Base-by-base conservation (phyloP, 2,113 vertebrate genomes). In the Kryptolebias marmoratus region DNA sequence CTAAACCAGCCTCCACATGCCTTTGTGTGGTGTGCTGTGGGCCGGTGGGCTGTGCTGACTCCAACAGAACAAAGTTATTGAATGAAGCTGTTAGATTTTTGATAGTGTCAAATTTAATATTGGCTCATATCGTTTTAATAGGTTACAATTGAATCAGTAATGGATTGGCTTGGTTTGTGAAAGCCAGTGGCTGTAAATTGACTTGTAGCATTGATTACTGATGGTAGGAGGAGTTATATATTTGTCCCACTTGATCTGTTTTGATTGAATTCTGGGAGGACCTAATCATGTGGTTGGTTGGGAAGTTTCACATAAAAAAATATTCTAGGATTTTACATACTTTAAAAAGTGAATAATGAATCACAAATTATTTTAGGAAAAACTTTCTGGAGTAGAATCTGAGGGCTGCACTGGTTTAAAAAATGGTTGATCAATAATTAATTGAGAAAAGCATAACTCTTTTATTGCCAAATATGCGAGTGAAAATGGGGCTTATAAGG, bases 131-230 rank as follows among this genome's bases (percentile, higher is more conserved):
- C 1, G 16, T 78, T 74, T 79, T 81, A 81, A 86, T 71, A 59
- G 68, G 53, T 58, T 71, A 48, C 80, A 86, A 88, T 87, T 85
- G 68, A 79, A 87, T 92, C 75, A 81, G 77, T 65, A 54, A 81
- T 82, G 60, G 72, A 88, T 85, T 79, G 71, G 52, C 79, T 71
- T 59, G 49, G 30, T 66, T 71, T 78, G 79, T 63, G 47, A 80
- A 84, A 83, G 74, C 68, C 79, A 73, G 84, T 48, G 67, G 79
- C 80, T 85, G 73, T 53, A 81, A 90, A 92, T 89, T 85, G 83
- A 91, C 87, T 90, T 47, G 71, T 59, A 64, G 60, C 86, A 90
- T 92, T 83, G 84, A 90, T 92, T 86, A 85, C 63, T 60, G 57
- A 75, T 87, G 15, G 50, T 61, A 60, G 81, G 70, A 85, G 74